These are phyloP conservation scores for Sitta europaea DNA, from an alignment of 2,113 vertebrate genomes.

Conservation along the genomic window DNA sequence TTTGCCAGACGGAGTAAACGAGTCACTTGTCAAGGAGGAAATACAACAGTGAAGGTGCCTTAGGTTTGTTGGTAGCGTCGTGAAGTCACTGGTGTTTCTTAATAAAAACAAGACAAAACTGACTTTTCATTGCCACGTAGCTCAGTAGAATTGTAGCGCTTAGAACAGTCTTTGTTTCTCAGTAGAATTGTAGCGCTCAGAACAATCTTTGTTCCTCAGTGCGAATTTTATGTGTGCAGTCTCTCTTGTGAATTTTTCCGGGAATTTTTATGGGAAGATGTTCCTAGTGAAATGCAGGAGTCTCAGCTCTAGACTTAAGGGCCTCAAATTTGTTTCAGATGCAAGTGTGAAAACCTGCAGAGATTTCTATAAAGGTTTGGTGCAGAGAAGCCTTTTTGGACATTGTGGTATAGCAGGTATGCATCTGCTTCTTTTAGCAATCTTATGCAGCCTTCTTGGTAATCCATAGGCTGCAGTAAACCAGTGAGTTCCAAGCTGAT, in stretches of 20 bases:
- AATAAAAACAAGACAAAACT: neutral
- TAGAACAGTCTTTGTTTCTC: neutral
- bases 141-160: rapidly evolving
- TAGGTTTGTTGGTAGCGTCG: neutral
- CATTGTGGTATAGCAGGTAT: neutral
- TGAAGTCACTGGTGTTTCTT: neutral
- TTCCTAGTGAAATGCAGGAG: neutral
- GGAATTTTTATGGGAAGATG: neutral
- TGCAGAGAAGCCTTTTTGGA: neutral
- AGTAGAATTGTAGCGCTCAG: neutral
- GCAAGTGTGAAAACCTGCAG: neutral
- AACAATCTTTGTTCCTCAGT: neutral
- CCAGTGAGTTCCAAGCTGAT: neutral
- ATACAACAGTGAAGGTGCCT: neutral
- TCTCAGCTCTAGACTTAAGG: neutral
- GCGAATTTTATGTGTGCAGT: neutral
- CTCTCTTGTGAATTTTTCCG: neutral
- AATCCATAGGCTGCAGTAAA: neutral
- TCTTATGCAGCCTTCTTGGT: neutral
- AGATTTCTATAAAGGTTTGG: neutral
- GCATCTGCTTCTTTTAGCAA: neutral
- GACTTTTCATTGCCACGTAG: neutral
- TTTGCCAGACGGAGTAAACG: rapidly evolving
- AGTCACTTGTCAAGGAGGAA: neutral
- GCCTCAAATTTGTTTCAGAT: neutral